Evolutionary conservation across 2,888 invertebrate species (phyloP).

Genomic region (Acrobasis consociella): DNA sequence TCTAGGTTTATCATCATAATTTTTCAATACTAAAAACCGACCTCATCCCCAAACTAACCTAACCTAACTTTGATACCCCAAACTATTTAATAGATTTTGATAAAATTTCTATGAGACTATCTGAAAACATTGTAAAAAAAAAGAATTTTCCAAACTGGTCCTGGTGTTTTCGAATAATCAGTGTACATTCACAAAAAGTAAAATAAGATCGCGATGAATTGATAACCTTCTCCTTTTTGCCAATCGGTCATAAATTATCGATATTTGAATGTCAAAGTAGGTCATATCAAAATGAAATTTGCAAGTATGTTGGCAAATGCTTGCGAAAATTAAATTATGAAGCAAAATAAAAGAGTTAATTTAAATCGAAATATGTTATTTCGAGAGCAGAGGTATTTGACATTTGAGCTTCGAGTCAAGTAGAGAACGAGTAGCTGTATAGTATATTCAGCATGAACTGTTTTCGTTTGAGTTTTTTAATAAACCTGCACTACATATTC

Average conservation of each 20-base stretch:
- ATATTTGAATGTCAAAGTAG: neutral
- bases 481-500: neutral
- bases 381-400: neutral
- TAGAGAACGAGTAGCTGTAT: neutral
- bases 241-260: neutral
- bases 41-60: no score
- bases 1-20: no score
- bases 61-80: no score
- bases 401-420: neutral
- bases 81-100: no score
- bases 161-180: no score
- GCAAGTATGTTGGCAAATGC: neutral
- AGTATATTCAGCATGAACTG: neutral
- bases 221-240: no score
- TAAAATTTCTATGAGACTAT: no score
- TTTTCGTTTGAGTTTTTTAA: neutral
- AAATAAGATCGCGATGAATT: no score
- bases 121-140: no score
- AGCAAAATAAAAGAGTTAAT: slow-evolving; percentile 17
- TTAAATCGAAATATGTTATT: slow-evolving; percentile 4
- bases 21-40: no score
- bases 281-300: slow-evolving; percentile 1
- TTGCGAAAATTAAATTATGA: slow-evolving; percentile 13
- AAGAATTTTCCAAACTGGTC: no score
- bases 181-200: no score